phyloP scores from a whole-genome alignment of 2,888 invertebrate genomes.

The Dryobota labecula region DNA sequence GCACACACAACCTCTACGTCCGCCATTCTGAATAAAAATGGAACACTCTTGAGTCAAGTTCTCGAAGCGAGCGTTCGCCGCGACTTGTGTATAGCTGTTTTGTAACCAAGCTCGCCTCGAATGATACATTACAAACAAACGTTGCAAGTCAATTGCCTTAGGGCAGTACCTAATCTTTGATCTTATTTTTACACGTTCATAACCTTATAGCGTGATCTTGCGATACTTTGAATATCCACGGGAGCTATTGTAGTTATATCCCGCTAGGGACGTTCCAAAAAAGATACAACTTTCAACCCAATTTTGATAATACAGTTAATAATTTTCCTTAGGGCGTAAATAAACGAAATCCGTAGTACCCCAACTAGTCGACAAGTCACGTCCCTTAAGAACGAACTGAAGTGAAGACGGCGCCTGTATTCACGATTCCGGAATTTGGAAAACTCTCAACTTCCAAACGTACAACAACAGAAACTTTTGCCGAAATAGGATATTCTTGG shows the following conservation, averaged over 20 bases:
- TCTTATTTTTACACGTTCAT: neutral
- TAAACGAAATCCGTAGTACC: slow-evolving; percentile 49
- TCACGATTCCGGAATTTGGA: slow-evolving; percentile 53
- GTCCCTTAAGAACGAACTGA: slow-evolving; percentile 52
- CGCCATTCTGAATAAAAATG: no score
- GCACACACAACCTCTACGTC: no score
- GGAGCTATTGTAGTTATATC: neutral
- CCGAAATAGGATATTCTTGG: slow-evolving; percentile 47
- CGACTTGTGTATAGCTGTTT: no score
- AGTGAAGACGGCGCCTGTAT: slow-evolving; percentile 46
- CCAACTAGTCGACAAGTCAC: slow-evolving; percentile 64
- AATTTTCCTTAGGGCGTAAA: slow-evolving; percentile 53
- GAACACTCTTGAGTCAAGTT: no score
- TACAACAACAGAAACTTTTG: slow-evolving; percentile 59
- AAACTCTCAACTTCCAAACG: slow-evolving; percentile 53
- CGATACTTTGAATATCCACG: neutral
- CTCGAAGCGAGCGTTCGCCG: no score
- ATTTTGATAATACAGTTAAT: slow-evolving; percentile 44
- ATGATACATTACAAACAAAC: no score
- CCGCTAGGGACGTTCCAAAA: neutral
- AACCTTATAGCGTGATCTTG: neutral
- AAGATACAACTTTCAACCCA: slow-evolving; percentile 14
- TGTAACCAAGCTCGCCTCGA: no score
- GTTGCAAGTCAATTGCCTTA: no score
- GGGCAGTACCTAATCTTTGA: neutral